These are phyloP conservation scores for Gymnocypris eckloni DNA, from an alignment of 2,797 vertebrate species.

Conservation along the genomic window DNA sequence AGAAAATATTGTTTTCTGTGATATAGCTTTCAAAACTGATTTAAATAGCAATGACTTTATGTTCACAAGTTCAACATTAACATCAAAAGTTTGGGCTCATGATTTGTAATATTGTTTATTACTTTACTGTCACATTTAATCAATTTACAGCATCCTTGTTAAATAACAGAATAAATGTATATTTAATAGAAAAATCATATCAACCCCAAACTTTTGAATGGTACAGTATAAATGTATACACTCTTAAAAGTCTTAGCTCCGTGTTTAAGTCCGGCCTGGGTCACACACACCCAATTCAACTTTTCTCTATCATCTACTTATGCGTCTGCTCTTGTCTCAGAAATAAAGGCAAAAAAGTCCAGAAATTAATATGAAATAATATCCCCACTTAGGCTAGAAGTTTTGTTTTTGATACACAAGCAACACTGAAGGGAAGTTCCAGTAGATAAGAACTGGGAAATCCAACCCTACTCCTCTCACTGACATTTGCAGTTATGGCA, in stretches of 20 bases:
- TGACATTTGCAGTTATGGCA: constrained; percentile 6
- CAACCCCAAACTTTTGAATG: background rate
- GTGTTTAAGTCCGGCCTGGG: background rate
- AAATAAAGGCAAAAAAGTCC: too few species aligned
- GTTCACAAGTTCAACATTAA: background rate
- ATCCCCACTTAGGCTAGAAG: background rate
- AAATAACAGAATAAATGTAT: background rate
- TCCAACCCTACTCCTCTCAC: background rate
- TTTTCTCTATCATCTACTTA: too few species aligned
- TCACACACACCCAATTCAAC: background rate
- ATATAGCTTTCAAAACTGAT: background rate
- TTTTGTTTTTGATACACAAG: background rate
- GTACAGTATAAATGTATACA: background rate
- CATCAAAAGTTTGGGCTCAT: too few species aligned
- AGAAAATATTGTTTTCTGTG: background rate
- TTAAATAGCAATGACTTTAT: background rate
- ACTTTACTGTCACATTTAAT: background rate
- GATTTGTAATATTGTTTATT: too few species aligned
- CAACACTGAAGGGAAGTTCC: constrained; percentile 1
- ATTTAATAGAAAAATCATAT: background rate
- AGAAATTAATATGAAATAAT: background rate
- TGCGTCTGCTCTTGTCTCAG: background rate
- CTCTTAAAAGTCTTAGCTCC: background rate
- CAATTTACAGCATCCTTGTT: background rate
- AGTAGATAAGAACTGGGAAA: constrained; percentile 9